Conservation (phyloP, 1,140 invertebrate species). For the Cydia amplana region DNA sequence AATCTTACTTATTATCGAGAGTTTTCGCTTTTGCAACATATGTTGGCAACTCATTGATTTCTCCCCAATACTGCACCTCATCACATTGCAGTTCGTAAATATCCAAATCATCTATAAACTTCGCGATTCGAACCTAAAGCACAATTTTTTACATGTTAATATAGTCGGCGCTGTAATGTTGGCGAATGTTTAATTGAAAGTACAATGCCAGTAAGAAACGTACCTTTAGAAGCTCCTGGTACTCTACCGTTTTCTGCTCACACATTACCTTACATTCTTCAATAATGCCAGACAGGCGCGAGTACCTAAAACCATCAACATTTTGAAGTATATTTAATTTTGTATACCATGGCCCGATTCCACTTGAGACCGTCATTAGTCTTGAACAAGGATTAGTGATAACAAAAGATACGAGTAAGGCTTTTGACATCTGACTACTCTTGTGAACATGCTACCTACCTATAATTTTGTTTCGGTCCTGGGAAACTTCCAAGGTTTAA, state of each 20-base stretch:
- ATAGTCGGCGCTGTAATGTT: not conserved
- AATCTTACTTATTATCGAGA: conserved; percentile 84
- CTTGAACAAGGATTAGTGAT: too few relatives aligned
- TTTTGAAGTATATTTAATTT: not conserved
- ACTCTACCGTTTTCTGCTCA: conserved; percentile 91
- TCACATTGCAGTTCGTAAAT: conserved; percentile 90
- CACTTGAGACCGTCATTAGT: too few relatives aligned
- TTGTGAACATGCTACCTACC: too few relatives aligned
- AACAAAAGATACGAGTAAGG: too few relatives aligned
- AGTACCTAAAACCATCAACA: conserved; percentile 75
- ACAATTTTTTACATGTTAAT: conserved; percentile 20
- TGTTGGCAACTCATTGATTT: conserved; percentile 91
- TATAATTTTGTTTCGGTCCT: too few relatives aligned
- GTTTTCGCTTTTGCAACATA: conserved; percentile 90
- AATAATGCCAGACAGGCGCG: conserved; percentile 88
- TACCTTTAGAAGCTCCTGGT: conserved; percentile 88
- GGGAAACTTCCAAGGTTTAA: too few relatives aligned
- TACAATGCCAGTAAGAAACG: not conserved
- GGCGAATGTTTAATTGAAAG: too few relatives aligned
- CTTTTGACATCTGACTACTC: too few relatives aligned
- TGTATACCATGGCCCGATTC: not conserved
- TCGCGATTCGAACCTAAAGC: conserved; percentile 81
- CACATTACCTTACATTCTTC: conserved; percentile 91
- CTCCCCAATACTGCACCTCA: conserved; percentile 93
- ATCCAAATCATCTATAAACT: conserved; percentile 90